phyloP scores from a whole-genome alignment of 2,888 invertebrate species.

The Drosophila mayaguana region DNA sequence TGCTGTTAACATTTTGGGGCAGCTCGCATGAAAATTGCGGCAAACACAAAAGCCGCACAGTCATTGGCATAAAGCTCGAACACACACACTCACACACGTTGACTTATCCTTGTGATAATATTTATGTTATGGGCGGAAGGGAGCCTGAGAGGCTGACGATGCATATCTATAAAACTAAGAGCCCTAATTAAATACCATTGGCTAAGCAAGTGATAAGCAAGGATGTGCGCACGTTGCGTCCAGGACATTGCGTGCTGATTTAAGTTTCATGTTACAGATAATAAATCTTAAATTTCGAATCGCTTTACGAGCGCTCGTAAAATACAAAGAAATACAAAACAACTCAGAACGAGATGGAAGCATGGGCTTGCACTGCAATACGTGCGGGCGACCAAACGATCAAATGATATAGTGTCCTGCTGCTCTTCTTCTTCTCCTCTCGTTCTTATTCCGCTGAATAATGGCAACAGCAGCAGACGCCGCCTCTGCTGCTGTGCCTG shows the following conservation, averaged over 20 bases:
- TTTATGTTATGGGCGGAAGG: constrained; percentile 1
- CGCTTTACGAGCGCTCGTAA: constrained; percentile 75
- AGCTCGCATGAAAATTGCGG: constrained; percentile 15
- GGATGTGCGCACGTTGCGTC: constrained; percentile 19
- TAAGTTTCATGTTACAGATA: constrained; percentile 70
- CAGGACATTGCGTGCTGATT: constrained; percentile 53
- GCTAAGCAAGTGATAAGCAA: constrained; percentile 70
- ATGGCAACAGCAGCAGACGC: constrained; percentile 46
- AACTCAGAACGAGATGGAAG: constrained; percentile 21
- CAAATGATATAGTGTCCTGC: constrained; percentile 40
- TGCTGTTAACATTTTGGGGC: constrained; percentile 60
- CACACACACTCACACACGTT: constrained; percentile 6
- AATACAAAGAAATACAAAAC: constrained; percentile 53
- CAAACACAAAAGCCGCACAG: constrained; percentile 43
- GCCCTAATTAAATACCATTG: constrained; percentile 71
- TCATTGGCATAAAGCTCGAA: constrained; percentile 59
- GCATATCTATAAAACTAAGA: constrained; percentile 48
- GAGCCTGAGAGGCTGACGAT: constrained; percentile 13
- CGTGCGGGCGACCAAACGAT: constrained; percentile 58
- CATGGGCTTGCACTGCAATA: constrained; percentile 1
- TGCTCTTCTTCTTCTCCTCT: neutral
- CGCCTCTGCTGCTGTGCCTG: constrained; percentile 3
- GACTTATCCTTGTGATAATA: constrained; percentile 50
- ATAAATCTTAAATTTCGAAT: constrained; percentile 79
- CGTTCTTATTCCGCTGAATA: constrained; percentile 43